A percentile compares a stretch with the other conserved stretches of the same genome.
Conservation (phyloP, 2,888 invertebrate species). For the Noctua comes region DNA sequence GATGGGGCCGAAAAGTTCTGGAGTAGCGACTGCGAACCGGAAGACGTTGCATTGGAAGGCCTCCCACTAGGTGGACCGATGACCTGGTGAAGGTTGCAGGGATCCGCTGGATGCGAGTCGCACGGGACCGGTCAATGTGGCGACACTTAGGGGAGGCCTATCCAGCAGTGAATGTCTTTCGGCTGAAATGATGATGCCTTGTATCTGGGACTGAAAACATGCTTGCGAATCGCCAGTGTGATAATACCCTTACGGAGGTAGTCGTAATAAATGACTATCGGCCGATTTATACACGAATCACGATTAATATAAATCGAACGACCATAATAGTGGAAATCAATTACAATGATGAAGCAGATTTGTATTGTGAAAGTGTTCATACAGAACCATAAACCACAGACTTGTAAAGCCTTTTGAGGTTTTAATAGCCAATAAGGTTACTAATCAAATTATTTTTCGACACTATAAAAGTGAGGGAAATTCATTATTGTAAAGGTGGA, state of each 20-base stretch:
- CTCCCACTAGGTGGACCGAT: too few species aligned
- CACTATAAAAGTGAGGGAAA: neutral
- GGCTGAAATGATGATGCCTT: neutral
- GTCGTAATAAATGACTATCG: constrained; percentile 25
- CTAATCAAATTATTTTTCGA: neutral
- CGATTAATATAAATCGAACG: constrained; percentile 34
- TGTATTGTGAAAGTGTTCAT: neutral
- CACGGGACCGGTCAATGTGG: too few species aligned
- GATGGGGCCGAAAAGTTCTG: too few species aligned
- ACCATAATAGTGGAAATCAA: constrained; percentile 3
- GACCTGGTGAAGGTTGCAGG: too few species aligned
- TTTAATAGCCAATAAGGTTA: neutral
- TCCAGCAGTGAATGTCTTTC: too few species aligned
- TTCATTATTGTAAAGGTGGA: neutral
- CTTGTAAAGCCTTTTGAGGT: neutral
- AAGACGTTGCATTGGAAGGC: too few species aligned
- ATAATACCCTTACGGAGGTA: neutral
- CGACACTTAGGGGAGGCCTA: too few species aligned
- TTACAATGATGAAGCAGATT: neutral
- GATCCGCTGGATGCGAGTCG: too few species aligned
- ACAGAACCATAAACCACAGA: neutral
- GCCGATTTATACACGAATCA: constrained; percentile 37
- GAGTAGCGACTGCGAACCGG: too few species aligned
- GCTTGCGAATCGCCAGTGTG: neutral
- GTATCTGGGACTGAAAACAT: neutral